Evolutionary conservation across 2,797 vertebrate genomes (phyloP).

Genomic region (Muscicapa striata): DNA sequence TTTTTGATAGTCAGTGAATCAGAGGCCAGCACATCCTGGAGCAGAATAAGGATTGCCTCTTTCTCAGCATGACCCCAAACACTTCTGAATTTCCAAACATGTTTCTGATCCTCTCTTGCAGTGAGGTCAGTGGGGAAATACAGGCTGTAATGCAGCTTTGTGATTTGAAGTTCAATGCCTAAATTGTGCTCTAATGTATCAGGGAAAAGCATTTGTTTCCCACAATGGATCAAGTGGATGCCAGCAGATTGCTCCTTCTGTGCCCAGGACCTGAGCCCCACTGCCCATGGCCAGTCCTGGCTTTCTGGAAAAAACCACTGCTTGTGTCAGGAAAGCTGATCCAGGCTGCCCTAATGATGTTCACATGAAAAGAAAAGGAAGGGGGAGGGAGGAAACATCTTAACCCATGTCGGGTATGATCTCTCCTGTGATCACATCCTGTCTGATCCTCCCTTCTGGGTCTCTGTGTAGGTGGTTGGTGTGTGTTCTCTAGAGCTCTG

Average conservation of each 20-base stretch:
- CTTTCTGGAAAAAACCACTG: background rate
- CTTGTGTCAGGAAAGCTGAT: background rate
- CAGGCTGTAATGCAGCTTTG: background rate
- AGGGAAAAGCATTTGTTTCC: background rate
- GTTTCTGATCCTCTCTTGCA: background rate
- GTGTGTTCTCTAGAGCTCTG: background rate
- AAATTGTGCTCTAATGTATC: background rate
- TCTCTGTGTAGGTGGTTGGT: background rate
- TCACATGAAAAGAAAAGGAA: background rate
- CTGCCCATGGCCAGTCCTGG: rapidly evolving
- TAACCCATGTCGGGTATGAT: background rate
- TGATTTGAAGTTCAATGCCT: background rate
- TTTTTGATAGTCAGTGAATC: background rate
- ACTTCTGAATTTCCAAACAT: background rate
- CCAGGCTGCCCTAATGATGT: background rate
- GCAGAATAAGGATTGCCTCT: background rate
- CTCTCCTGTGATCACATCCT: background rate
- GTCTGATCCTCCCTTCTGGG: background rate
- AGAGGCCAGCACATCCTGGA: background rate
- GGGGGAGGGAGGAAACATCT: background rate
- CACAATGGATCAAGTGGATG: background rate
- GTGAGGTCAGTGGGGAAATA: background rate
- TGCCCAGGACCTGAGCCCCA: background rate
- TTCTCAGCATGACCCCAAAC: background rate
- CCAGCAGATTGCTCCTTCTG: background rate